Evolutionary conservation across 2,797 vertebrate species (phyloP), one percentile per base, ranked within the genome.

Genomic region (Haliaeetus vocifer): DNA sequence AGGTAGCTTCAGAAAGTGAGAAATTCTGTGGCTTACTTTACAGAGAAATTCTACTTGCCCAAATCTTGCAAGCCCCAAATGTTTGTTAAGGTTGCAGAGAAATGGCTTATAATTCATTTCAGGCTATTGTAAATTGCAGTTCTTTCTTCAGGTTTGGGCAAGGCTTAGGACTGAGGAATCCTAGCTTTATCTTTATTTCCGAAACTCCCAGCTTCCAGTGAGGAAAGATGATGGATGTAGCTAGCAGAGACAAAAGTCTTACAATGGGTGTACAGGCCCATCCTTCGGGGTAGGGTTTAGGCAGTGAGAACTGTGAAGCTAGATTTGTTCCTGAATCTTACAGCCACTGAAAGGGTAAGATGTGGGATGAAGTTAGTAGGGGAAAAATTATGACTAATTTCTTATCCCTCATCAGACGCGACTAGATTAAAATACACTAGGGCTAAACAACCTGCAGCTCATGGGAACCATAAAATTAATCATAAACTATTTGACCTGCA

Each of bases 401-500:
- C 47, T 94, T 84, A 89, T 63, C 71, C 45, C 23, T 93, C 84
- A 63, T 96, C 74, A 93, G 80, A 35, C 42, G 22, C 5, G 37
- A 94, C 84, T 87, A 66, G 56, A 62, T 93, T 94, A 85, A 92
- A 95, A 93, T 62, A 84, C 77, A 82, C 61, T 77, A 53, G 90
- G 85, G 84, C 94, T 91, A 84, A 91, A 71, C 67, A 85, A 93
- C 61, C 71, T 94, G 63, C 59, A 93, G 45, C 23, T 87, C 86
- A 42, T 91, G 71, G 66, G 74, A 95, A 45, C 71, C 21, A 52
- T 82, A 86, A 88, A 76, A 85, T 89, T 76, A 93, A 84, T 94
- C 92, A 94, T 44, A 61, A 88, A n/a, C n/a, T 63, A 35, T 85
- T 86, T 82, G 55, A 92, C 75, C 71, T 89, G 55, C 15, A 82